These are phyloP conservation scores for Gyps fulvus DNA, from an alignment of 2,113 vertebrate species.

Conservation along the genomic window DNA sequence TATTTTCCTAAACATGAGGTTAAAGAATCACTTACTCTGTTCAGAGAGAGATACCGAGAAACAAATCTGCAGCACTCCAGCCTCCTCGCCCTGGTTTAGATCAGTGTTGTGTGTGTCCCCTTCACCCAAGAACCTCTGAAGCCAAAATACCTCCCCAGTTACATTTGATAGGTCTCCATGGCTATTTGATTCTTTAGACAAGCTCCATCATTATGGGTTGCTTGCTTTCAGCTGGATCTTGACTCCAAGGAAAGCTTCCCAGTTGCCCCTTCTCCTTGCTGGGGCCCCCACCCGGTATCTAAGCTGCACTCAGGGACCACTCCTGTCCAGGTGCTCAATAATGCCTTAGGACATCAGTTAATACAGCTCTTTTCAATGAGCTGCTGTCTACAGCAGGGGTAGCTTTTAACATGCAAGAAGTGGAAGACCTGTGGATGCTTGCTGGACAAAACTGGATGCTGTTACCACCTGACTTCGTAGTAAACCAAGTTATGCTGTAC, in stretches of 20 bases:
- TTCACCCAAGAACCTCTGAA: background rate
- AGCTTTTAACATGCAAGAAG: background rate
- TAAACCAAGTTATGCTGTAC: background rate
- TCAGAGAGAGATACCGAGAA: background rate
- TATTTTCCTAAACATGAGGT: background rate
- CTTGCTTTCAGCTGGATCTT: background rate
- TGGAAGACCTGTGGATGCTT: background rate
- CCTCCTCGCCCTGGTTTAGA: background rate
- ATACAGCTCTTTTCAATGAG: background rate
- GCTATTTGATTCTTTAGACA: background rate
- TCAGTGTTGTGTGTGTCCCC: background rate
- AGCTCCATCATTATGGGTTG: fast-evolving
- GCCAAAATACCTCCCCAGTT: background rate
- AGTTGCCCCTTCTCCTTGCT: background rate
- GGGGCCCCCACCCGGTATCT: too few species aligned
- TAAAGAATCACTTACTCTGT: background rate
- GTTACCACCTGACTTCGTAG: background rate
- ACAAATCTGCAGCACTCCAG: background rate
- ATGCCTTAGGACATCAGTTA: background rate
- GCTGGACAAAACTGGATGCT: background rate
- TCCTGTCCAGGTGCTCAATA: background rate
- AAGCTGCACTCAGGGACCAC: background rate
- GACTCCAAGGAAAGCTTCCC: background rate
- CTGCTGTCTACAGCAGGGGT: background rate
- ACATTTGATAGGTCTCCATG: background rate